Evolutionary conservation across 2,888 invertebrate genomes (phyloP).

Genomic region (Litoditis marina): DNA sequence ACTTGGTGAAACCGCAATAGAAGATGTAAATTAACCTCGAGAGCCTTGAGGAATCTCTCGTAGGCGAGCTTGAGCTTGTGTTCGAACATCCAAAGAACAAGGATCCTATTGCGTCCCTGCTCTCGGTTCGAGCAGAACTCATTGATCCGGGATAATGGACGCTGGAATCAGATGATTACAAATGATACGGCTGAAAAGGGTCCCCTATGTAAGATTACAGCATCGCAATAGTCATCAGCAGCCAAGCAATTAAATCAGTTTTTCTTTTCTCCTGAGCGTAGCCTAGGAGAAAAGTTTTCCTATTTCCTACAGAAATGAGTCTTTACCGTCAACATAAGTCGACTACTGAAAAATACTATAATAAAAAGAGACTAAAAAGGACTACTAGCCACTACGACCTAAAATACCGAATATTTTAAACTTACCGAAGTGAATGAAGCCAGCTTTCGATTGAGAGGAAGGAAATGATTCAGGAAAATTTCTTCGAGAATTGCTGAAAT

Average conservation of each 20-base stretch:
- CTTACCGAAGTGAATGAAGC: conserved; percentile 66
- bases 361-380: conserved; percentile 9
- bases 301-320: too few relatives aligned
- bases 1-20: too few relatives aligned
- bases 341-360: conserved; percentile 10
- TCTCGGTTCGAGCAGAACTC: conserved; percentile 69
- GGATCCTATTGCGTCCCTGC: conserved; percentile 64
- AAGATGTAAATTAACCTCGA: conserved; percentile 66
- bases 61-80: conserved; percentile 79
- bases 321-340: too few relatives aligned
- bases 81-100: conserved; percentile 79
- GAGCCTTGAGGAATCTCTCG: conserved; percentile 71
- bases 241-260: too few relatives aligned
- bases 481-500: conserved; percentile 76
- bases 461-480: conserved; percentile 72
- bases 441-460: conserved; percentile 71
- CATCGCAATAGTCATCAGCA: too few relatives aligned
- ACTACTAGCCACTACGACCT: neutral
- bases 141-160: conserved; percentile 61
- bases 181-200: too few relatives aligned
- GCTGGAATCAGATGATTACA: too few relatives aligned
- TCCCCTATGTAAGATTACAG: too few relatives aligned
- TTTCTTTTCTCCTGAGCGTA: too few relatives aligned
- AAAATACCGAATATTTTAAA: too few relatives aligned
- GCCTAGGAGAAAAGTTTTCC: too few relatives aligned